phyloP scores from a whole-genome alignment of 2,113 vertebrate species.

The Hippocampus mohnikei region DNA sequence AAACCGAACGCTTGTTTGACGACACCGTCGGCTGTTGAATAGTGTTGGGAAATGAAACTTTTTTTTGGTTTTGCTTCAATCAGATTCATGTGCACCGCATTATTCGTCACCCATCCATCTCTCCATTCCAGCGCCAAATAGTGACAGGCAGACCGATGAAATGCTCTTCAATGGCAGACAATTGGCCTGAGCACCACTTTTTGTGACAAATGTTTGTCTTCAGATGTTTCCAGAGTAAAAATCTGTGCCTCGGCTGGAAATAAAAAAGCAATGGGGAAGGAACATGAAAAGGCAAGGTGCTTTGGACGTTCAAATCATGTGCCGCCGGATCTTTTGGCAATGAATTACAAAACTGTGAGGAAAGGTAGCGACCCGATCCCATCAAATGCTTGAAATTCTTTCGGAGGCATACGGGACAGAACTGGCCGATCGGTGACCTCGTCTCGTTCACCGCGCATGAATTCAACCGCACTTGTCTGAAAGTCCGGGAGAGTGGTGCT shows the following conservation, averaged over 20 bases:
- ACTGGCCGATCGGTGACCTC: slow-evolving; percentile 17
- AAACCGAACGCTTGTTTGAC: too few relatives aligned
- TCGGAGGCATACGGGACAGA: slow-evolving; percentile 28
- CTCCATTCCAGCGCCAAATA: neutral
- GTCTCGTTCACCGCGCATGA: slow-evolving; percentile 16
- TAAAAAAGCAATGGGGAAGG: neutral
- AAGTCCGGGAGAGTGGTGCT: slow-evolving; percentile 37
- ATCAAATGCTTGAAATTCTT: slow-evolving; percentile 19
- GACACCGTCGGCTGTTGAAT: too few relatives aligned
- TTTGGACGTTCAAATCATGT: slow-evolving; percentile 8
- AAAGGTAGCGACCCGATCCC: neutral
- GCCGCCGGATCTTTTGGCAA: slow-evolving; percentile 8
- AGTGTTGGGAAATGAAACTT: too few relatives aligned
- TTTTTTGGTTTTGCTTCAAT: too few relatives aligned
- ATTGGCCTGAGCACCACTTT: neutral
- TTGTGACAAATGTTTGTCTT: neutral
- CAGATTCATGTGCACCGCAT: neutral
- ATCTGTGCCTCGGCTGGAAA: neutral
- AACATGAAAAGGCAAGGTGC: neutral
- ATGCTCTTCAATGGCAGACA: neutral
- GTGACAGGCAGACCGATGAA: neutral
- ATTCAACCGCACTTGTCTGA: slow-evolving; percentile 12
- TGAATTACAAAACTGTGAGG: slow-evolving; percentile 15
- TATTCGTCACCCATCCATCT: neutral
- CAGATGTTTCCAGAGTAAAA: neutral